phyloP scores from a whole-genome alignment of 35 echinoderm and acorn worm species.

The Ophiothrix spiculata region DNA sequence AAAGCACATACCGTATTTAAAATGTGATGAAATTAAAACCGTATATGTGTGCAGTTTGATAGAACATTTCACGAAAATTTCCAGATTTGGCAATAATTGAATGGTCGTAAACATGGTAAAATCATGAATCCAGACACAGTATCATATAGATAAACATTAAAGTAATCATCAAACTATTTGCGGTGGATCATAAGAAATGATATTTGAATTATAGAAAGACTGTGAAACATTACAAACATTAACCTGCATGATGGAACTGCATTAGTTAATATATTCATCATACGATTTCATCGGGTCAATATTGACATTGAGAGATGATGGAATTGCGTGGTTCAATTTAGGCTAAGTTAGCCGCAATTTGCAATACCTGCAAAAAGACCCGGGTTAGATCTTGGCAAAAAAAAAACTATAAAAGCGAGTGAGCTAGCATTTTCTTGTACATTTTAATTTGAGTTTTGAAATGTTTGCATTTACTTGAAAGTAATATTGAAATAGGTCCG shows the following conservation, averaged over 20 bases:
- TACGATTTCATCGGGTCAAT: neutral
- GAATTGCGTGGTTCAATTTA: neutral
- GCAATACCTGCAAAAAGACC: neutral
- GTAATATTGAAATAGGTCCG: neutral
- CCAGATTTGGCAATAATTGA: no score
- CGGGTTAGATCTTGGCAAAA: neutral
- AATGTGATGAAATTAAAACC: no score
- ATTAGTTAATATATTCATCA: conserved; percentile 5
- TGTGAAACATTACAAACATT: neutral
- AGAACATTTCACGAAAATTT: no score
- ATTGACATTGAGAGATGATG: neutral
- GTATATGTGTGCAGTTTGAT: no score
- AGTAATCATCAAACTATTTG: neutral
- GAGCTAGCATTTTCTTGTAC: neutral
- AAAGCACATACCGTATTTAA: no score
- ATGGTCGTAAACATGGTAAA: no score
- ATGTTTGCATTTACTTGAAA: conserved; percentile 2
- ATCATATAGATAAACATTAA: no score
- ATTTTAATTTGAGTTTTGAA: neutral
- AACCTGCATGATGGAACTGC: neutral
- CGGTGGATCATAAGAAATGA: conserved; percentile 4
- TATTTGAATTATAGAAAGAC: conserved; percentile 10
- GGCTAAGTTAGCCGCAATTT: neutral
- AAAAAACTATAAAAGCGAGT: neutral
- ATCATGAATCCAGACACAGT: no score